Evolutionary conservation across 1,140 invertebrate species (phyloP), one percentile per base, ranked within the genome.

Genomic region (Pseudomyrmex concolor): DNA sequence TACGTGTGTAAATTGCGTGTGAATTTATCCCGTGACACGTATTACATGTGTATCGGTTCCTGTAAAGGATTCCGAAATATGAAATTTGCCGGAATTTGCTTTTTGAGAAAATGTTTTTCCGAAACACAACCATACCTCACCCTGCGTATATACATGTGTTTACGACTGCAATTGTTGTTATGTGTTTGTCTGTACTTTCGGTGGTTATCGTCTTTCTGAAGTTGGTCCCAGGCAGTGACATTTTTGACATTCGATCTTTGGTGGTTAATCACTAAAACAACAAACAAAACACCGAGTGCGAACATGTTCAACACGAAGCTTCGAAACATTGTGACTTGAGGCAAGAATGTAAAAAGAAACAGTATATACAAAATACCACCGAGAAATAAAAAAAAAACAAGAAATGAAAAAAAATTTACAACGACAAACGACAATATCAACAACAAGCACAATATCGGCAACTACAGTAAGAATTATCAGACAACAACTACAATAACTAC

Each of bases 171-270:
- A 87, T 85, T 60, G 78, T 89, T 92, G 91, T 93, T 93, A 93
- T 94, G 92, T 94, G 92, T 93, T 91, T 94, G 91, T 94, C 92
- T 92, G 86, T 93, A 91, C 67, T 77, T 78, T 90, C 89, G 87
- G 51, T 89, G 89, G 66, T 88, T 34, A 87, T 77, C 54, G 17
- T 85, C 51, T 85, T 85, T 71, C 84, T 80, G 91, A 93, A 93
- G 91, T 91, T 91, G 84, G 91, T 93, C 92, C 92, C 92, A 94
- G 92, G 70, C 72, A 84, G 59, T 86, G 84, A 72, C 25, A 25
- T 88, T 88, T 86, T 88, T 68, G 84, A 88, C 74, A 80, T 83
- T 89, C 73, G 5, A 7, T 34, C 34, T 34, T 7, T 88, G 88
- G 88, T 84, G 82, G 73, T 88, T 48, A 64, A 81, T 71, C 59